Conservation (phyloP, 2,797 vertebrate species). For the Sebastes cheni region DNA sequence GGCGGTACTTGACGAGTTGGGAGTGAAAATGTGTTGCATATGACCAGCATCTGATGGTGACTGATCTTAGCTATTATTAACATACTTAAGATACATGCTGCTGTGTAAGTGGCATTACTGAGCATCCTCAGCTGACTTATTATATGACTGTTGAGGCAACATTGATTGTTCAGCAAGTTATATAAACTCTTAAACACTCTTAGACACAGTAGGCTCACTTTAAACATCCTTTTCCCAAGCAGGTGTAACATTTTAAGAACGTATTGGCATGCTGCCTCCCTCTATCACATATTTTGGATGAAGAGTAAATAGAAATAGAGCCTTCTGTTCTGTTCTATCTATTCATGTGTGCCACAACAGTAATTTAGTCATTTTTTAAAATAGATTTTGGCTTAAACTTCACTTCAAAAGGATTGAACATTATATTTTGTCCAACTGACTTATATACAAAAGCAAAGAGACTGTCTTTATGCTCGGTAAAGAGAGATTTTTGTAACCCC, state of each 20-base stretch:
- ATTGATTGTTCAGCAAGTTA: too few species aligned
- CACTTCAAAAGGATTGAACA: neutral
- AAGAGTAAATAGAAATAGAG: neutral
- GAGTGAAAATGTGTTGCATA: too few species aligned
- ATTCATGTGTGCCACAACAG: neutral
- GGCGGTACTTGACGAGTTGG: too few species aligned
- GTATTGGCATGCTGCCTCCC: neutral
- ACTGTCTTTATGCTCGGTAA: too few species aligned
- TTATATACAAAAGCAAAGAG: neutral
- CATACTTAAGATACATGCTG: neutral
- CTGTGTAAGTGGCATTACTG: neutral
- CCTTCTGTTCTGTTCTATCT: neutral
- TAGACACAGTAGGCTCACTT: neutral
- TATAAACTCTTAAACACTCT: neutral
- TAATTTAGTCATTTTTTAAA: neutral
- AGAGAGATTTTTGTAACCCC: too few species aligned
- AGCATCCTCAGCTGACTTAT: neutral
- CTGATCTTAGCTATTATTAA: conserved; percentile 1
- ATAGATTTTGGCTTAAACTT: neutral
- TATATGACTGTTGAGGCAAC: neutral
- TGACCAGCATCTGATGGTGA: neutral
- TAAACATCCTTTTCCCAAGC: neutral
- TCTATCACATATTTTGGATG: neutral
- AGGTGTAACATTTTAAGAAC: neutral
- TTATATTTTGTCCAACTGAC: neutral